Percentiles rank a stretch among this genome's conserved stretches.
Evolutionary conservation across 2,797 vertebrate species (phyloP).

Genomic region (Rhinophrynus dorsalis): DNA sequence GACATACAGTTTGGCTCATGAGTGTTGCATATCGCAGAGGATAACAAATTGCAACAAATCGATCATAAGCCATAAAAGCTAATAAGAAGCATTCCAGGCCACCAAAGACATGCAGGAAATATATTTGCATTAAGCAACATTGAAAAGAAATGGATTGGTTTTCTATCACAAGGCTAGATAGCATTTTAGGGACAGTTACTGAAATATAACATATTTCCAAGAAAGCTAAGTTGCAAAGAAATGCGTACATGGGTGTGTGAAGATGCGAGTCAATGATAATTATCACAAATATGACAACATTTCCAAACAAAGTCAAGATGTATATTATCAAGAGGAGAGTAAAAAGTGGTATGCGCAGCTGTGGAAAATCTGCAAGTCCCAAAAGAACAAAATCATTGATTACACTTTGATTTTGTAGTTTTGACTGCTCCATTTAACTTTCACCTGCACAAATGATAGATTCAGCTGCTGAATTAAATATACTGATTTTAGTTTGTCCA

Average conservation of each 20-base stretch:
- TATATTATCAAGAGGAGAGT: background rate
- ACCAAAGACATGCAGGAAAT: slow-evolving; percentile 1
- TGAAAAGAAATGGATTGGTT: background rate
- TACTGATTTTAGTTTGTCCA: too few relatives aligned
- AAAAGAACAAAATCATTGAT: background rate
- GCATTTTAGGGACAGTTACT: slow-evolving; percentile 22
- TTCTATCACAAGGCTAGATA: background rate
- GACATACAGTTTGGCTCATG: slow-evolving; percentile 2
- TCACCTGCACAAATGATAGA: too few relatives aligned
- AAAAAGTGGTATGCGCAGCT: background rate
- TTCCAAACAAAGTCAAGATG: slow-evolving; percentile 1
- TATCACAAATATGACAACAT: slow-evolving; percentile 1
- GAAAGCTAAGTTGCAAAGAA: slow-evolving; percentile 25
- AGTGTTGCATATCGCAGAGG: slow-evolving; percentile 8
- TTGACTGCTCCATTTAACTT: background rate
- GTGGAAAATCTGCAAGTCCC: background rate
- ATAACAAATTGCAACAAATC: too few relatives aligned
- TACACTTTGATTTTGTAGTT: background rate
- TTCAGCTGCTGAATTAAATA: too few relatives aligned
- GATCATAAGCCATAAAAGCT: slow-evolving; percentile 28
- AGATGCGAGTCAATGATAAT: slow-evolving; percentile 7
- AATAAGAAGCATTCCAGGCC: background rate
- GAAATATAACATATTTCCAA: slow-evolving; percentile 21
- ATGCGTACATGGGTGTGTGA: slow-evolving; percentile 28
- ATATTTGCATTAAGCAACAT: slow-evolving; percentile 17